Percentiles rank a stretch among this genome's conserved stretches.
Conservation (phyloP, 2,888 invertebrate genomes). For the Andrena trimmerana region DNA sequence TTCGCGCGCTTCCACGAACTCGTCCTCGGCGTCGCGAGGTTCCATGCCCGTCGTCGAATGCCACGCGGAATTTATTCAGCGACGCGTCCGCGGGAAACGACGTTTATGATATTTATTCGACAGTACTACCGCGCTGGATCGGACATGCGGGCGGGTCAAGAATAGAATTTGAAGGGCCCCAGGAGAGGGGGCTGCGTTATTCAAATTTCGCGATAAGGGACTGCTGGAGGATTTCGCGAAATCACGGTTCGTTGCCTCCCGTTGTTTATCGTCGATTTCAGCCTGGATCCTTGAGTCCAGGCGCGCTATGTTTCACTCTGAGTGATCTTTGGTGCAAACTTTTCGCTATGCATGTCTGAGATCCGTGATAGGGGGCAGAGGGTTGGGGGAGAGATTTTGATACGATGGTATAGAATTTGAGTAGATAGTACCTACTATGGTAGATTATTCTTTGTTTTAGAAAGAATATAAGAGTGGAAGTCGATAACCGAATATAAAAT, state of each 20-base stretch:
- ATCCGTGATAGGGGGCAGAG: background rate
- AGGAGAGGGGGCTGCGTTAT: constrained; percentile 23
- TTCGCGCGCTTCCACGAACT: constrained; percentile 35
- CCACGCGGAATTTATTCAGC: constrained; percentile 47
- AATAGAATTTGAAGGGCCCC: constrained; percentile 33
- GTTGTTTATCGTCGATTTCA: constrained; percentile 38
- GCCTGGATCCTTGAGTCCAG: constrained; percentile 1
- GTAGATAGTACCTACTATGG: background rate
- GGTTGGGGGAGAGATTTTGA: background rate
- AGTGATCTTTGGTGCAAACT: background rate
- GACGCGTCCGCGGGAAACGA: constrained; percentile 31
- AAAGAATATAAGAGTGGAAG: too few relatives aligned
- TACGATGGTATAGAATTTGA: background rate
- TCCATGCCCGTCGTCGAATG: constrained; percentile 30
- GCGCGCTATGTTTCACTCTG: background rate
- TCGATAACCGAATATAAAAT: too few relatives aligned
- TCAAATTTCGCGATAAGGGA: constrained; percentile 49
- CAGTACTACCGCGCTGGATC: background rate
- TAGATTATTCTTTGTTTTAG: too few relatives aligned
- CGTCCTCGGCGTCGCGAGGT: constrained; percentile 3
- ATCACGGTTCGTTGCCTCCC: background rate
- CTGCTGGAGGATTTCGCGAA: constrained; percentile 24
- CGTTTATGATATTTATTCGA: constrained; percentile 59
- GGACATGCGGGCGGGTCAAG: constrained; percentile 46
- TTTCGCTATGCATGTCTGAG: background rate